Evolutionary conservation across 1,140 invertebrate genomes (phyloP).

Genomic region (Drosophila murphyi): DNA sequence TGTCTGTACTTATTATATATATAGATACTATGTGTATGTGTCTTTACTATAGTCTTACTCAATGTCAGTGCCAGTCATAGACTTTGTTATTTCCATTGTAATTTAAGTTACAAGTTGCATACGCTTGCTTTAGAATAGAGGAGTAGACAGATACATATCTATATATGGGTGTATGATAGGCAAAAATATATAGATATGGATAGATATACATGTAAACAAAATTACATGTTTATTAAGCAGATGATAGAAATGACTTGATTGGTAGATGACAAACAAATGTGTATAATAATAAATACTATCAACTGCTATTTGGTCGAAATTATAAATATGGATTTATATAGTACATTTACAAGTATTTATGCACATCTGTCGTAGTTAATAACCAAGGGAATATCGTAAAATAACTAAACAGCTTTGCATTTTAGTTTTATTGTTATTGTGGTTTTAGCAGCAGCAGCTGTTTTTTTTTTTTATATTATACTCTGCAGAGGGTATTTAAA

Average conservation of each 20-base stretch:
- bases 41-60: conserved; percentile 10
- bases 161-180: not conserved
- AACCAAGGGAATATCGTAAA: conserved; percentile 13
- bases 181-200: too few relatives aligned
- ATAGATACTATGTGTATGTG: not conserved
- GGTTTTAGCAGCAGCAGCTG: conserved; percentile 12
- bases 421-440: conserved; percentile 22
- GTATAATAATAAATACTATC: too few relatives aligned
- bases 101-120: conserved; percentile 8
- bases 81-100: conserved; percentile 23
- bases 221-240: too few relatives aligned
- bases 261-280: too few relatives aligned
- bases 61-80: conserved; percentile 49
- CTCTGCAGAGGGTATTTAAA: not conserved
- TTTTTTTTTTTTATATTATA: conserved; percentile 8
- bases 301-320: too few relatives aligned
- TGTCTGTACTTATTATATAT: not conserved
- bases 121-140: not conserved
- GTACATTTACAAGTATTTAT: not conserved
- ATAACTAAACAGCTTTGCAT: conserved; percentile 52
- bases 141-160: conserved; percentile 1
- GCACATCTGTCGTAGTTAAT: not conserved
- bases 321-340: not conserved
- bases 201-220: too few relatives aligned
- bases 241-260: too few relatives aligned